Evolutionary conservation across 2,888 invertebrate species (phyloP), one percentile per base, ranked within the genome.

Genomic region (Cylindroiulus punctatus): DNA sequence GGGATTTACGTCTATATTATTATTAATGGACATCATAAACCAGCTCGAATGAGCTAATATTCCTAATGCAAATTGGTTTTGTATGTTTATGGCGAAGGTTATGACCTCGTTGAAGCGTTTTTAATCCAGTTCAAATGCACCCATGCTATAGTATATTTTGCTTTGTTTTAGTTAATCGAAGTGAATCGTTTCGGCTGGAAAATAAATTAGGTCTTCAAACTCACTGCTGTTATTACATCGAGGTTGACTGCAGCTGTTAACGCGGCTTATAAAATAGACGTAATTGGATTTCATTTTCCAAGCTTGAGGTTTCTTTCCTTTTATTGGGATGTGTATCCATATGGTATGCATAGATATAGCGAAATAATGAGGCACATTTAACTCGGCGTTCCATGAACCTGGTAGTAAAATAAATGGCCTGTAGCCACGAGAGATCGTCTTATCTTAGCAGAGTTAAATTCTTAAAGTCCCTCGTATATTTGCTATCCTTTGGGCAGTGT

Each of bases 241-340:
- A 65, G 65, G 65, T 65, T 65, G 65, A 26, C 26, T 22, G 26
- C 65, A 65, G 65, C 65, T 65, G 65, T 65, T 65, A 65, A 65
- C 12, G 65, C 26, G 26, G 65, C 65, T 65, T 10, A 65, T 65
- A 65, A 65, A 65, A 65, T 65, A 65, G 65, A n/a, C 65, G 26
- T 65, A 65, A 65, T 65, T 65, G 65, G 65, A 65, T 65, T 65
- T 65, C 26, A 26, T 65, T 65, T 65, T 65, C 65, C 22, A 65
- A n/a, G 65, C 26, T 65, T 26, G 26, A 26, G 65, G 65, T 65
- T 26, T 65, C 65, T 26, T 65, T 65, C 26, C 26, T 65, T 65
- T 65, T 65, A 65, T 65, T 65, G 65, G 26, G 26, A 26, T 26
- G 7, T 52, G 52, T 52, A 14, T 14, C 52, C 52, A 52, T 65